Percentiles rank a stretch among this genome's conserved stretches.
Conservation (phyloP, 2,888 invertebrate genomes). For the Balanococcus diminutus region DNA sequence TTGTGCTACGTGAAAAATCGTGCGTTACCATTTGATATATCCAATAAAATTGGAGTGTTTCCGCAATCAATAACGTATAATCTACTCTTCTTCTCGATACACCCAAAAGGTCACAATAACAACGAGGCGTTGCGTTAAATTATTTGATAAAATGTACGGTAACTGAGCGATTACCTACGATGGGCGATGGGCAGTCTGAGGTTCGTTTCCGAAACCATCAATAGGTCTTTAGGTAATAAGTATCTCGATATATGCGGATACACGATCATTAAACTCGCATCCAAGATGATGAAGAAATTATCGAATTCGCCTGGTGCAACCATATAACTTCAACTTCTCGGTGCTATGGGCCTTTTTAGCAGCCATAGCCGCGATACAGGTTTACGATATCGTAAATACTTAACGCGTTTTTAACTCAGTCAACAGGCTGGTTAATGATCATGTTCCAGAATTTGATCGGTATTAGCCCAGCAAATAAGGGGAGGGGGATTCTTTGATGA, state of each 20-base stretch:
- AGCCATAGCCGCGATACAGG: not conserved
- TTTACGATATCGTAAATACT: conserved; percentile 17
- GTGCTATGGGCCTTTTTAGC: not conserved
- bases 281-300: conserved; percentile 23
- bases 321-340: not conserved
- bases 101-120: not conserved
- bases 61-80: conserved; percentile 43
- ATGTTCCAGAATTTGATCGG: not conserved
- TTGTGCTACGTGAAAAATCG: conserved; percentile 20
- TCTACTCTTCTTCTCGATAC: not conserved
- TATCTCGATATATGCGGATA: not conserved
- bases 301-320: not conserved
- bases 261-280: not conserved
- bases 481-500: too few relatives aligned
- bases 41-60: conserved; percentile 49
- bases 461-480: too few relatives aligned
- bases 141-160: not conserved
- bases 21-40: conserved; percentile 51
- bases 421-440: not conserved
- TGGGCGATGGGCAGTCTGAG: too few relatives aligned
- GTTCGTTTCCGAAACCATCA: too few relatives aligned
- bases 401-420: not conserved
- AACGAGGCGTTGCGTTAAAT: not conserved
- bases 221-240: not conserved
- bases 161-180: too few relatives aligned